Percentiles rank a stretch among this genome's conserved stretches.
These are phyloP conservation scores for Helogale parvula DNA, from an alignment of 2,113 vertebrate species.

Conservation along the genomic window DNA sequence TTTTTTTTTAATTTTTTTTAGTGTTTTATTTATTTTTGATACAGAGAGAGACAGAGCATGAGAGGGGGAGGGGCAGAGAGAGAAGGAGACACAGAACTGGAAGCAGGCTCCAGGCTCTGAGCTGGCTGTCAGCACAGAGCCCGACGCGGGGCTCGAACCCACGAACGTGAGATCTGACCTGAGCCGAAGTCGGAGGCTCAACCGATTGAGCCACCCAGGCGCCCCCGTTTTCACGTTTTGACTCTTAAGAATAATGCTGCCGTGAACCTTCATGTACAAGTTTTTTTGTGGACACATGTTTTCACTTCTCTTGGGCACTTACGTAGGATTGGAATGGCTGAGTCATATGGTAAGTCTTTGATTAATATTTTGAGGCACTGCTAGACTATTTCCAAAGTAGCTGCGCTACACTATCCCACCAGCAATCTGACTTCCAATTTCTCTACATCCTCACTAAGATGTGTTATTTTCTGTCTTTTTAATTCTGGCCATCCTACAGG, in stretches of 20 bases:
- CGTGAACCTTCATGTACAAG: background rate
- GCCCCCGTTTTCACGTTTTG: background rate
- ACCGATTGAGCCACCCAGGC: no score
- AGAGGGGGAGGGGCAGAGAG: no score
- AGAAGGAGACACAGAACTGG: no score
- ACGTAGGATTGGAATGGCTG: background rate
- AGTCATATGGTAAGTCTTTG: background rate
- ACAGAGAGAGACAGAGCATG: no score
- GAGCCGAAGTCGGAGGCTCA: no score
- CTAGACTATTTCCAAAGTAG: background rate
- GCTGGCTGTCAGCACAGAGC: no score
- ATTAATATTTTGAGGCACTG: background rate
- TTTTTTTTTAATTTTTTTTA: no score
- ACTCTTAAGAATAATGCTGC: background rate
- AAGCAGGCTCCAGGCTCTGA: no score
- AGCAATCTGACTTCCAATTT: background rate
- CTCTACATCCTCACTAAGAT: background rate
- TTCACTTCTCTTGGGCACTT: constrained; percentile 14
- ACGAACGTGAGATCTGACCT: no score
- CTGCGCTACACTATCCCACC: background rate
- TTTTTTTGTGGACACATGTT: background rate
- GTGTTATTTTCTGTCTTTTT: background rate
- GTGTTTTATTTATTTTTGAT: no score
- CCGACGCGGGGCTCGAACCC: no score
- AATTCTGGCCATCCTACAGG: background rate